Evolutionary conservation across 2,113 vertebrate species (phyloP).

Genomic region (Phalacrocorax brasilianus): DNA sequence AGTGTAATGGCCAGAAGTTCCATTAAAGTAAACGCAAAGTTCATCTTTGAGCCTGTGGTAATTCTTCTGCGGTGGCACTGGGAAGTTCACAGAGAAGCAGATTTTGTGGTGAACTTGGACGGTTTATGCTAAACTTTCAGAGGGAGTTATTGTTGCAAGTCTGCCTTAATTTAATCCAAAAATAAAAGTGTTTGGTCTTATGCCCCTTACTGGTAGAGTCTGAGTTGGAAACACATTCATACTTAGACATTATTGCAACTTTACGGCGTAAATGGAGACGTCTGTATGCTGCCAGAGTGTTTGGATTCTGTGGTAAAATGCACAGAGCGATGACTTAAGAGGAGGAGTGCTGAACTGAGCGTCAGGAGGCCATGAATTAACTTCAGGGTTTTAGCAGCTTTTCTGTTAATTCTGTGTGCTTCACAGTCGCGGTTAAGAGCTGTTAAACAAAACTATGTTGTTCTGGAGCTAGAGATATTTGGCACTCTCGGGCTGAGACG

Average conservation of each 20-base stretch:
- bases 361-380: background rate
- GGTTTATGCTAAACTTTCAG: background rate
- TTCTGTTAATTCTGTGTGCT: background rate
- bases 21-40: background rate
- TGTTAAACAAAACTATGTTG: background rate
- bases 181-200: background rate
- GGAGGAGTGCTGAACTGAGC: background rate
- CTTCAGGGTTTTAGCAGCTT: background rate
- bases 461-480: background rate
- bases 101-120: background rate
- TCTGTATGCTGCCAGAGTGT: background rate
- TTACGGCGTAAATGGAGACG: accelerated
- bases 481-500: accelerated
- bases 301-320: background rate
- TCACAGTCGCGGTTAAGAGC: background rate
- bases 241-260: too few species aligned
- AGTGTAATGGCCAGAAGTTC: background rate
- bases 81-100: background rate
- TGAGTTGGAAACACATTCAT: background rate
- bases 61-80: background rate
- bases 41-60: background rate
- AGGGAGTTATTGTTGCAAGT: background rate
- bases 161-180: background rate
- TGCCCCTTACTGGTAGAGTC: background rate
- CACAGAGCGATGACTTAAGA: background rate